phyloP scores from a whole-genome alignment of 2,797 vertebrate species.

The Epinephelus malabaricus region DNA sequence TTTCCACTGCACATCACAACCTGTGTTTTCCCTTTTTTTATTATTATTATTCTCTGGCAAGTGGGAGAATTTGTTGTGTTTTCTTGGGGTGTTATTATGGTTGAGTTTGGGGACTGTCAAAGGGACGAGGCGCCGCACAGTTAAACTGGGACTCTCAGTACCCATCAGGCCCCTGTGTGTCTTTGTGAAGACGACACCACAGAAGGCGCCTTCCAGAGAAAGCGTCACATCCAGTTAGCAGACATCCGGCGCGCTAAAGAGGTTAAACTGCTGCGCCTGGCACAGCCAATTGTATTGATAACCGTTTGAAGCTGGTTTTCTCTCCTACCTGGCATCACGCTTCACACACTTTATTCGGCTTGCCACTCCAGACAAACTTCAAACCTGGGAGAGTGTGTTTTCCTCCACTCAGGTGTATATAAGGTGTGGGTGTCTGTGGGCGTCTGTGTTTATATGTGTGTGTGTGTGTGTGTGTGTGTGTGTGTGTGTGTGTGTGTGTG shows the following conservation, averaged over 20 bases:
- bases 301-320: conserved; percentile 83
- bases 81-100: conserved; percentile 72
- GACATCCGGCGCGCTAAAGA: conserved; percentile 83
- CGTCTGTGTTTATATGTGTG: conserved; percentile 39
- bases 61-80: conserved; percentile 81
- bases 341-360: conserved; percentile 80
- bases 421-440: conserved; percentile 66
- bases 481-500: conserved; percentile 1
- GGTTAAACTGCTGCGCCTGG: conserved; percentile 87
- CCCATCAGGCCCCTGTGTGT: conserved; percentile 80
- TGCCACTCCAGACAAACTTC: conserved; percentile 85
- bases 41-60: conserved; percentile 65
- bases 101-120: conserved; percentile 82
- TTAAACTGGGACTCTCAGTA: conserved; percentile 82
- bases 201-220: conserved; percentile 79
- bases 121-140: conserved; percentile 75
- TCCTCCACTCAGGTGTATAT: conserved; percentile 69
- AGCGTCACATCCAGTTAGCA: conserved; percentile 85
- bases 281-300: conserved; percentile 88
- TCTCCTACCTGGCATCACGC: conserved; percentile 80
- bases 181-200: conserved; percentile 83
- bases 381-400: conserved; percentile 79
- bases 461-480: conserved; percentile 20
- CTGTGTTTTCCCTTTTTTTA: conserved; percentile 39
- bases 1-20: conserved; percentile 74